These are phyloP conservation scores for Clanis bilineata DNA, from an alignment of 2,888 invertebrate genomes.

Conservation along the genomic window DNA sequence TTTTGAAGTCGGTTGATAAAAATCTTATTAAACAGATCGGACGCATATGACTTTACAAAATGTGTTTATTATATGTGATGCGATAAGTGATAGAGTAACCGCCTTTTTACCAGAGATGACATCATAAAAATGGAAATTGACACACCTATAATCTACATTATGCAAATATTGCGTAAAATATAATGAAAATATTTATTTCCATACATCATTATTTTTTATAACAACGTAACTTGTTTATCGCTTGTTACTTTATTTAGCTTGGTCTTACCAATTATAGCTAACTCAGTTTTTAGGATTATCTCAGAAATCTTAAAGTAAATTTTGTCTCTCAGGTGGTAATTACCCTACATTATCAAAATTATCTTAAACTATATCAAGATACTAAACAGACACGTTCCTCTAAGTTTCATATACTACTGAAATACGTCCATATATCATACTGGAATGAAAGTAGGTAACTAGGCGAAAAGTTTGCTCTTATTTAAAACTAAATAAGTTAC, in stretches of 20 bases:
- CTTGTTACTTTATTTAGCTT: background rate
- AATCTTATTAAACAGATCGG: background rate
- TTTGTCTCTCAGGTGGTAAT: background rate
- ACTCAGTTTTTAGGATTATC: background rate
- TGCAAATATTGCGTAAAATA: background rate
- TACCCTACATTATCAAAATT: background rate
- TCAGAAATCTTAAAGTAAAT: background rate
- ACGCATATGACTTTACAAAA: background rate
- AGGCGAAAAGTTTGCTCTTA: background rate
- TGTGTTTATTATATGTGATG: background rate
- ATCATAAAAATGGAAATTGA: background rate
- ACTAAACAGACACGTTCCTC: background rate
- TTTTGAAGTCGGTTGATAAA: too few relatives aligned
- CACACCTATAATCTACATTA: background rate
- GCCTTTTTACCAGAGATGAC: background rate
- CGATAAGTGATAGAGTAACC: background rate
- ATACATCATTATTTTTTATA: background rate
- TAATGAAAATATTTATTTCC: background rate
- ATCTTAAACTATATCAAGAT: background rate
- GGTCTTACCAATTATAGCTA: background rate
- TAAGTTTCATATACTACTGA: background rate
- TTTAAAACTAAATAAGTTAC: too few relatives aligned
- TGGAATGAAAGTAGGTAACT: slow-evolving; percentile 6
- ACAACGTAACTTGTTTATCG: background rate
- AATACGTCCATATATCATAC: background rate